phyloP scores from a whole-genome alignment of 2,888 invertebrate species.

The Noctua fimbriata region DNA sequence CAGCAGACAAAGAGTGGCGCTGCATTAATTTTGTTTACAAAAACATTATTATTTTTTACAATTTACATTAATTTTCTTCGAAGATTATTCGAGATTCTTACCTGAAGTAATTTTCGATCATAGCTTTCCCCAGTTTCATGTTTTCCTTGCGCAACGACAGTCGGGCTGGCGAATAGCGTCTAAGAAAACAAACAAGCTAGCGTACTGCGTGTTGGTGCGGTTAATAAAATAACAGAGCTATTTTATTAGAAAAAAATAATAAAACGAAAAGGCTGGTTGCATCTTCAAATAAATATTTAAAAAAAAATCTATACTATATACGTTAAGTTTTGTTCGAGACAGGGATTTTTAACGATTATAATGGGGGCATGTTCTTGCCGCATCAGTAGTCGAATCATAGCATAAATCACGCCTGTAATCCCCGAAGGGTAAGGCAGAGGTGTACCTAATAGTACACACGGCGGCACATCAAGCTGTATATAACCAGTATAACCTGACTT shows the following conservation, averaged over 20 bases:
- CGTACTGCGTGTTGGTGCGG: slow-evolving; percentile 77
- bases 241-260: slow-evolving; percentile 54
- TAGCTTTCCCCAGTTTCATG: slow-evolving; percentile 94
- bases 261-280: slow-evolving; percentile 27
- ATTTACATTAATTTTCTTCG: slow-evolving; percentile 5
- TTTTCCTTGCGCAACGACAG: slow-evolving; percentile 95
- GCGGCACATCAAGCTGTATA: too few species aligned
- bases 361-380: not conserved
- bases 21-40: slow-evolving; percentile 58
- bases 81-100: slow-evolving; percentile 82
- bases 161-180: slow-evolving; percentile 96
- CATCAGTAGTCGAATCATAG: not conserved
- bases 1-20: slow-evolving; percentile 58
- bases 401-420: not conserved
- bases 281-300: slow-evolving; percentile 44
- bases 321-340: not conserved
- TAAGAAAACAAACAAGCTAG: slow-evolving; percentile 90
- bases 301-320: not conserved
- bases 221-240: slow-evolving; percentile 68
- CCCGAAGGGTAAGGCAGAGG: too few species aligned
- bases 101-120: slow-evolving; percentile 95
- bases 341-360: not conserved
- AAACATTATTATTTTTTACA: slow-evolving; percentile 39
- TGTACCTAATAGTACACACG: too few species aligned
- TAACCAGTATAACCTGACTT: too few species aligned